Evolutionary conservation across 2,113 vertebrate genomes (phyloP), one percentile per base, ranked within the genome.

Genomic region (Antidorcas marsupialis): DNA sequence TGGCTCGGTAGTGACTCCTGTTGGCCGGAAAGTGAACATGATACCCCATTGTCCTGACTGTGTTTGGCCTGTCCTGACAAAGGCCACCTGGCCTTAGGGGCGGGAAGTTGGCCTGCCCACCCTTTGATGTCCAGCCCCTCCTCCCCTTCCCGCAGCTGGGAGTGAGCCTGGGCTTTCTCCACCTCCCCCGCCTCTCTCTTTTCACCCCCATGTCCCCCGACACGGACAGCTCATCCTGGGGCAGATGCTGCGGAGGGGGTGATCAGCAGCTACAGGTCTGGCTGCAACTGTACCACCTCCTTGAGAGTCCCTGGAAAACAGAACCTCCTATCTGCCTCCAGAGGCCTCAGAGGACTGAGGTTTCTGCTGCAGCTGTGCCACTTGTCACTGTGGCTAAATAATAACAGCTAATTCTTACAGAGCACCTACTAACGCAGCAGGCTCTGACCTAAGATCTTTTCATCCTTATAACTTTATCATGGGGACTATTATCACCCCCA

Each of bases 71-170:
- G 95, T 91, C 93, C 81, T 92, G 97, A 97, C 97, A 97, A 98
- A 98, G 95, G 97, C 98, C 98, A 98, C 98, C 98, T 98, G 97
- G 98, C 94, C 94, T 64, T 86, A 86, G 96, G 97, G 98, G 98
- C 60, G 98, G 98, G 97, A 97, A 97, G 76, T 97, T 82, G 87
- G 92, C 95, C 96, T 96, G 97, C 96, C 97, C 93, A 96, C 87
- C 47, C 97, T 97, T 98, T 98, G 97, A 98, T 98, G 96, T 97
- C 55, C 55, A 2, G 52, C 67, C 36, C 90, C 92, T 94, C 95
- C 92, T 82, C 87, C 86, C 52, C 78, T 50, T 95, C 95, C 96
- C 93, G 78, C 93, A 96, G 93, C 95, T 95, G 94, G 45, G 64
- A 96, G 47, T 19, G 30, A 82, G 90, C 93, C 89, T 71, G 87